These are phyloP conservation scores for Ochropacha duplaris DNA, from an alignment of 2,888 invertebrate species.

Conservation along the genomic window DNA sequence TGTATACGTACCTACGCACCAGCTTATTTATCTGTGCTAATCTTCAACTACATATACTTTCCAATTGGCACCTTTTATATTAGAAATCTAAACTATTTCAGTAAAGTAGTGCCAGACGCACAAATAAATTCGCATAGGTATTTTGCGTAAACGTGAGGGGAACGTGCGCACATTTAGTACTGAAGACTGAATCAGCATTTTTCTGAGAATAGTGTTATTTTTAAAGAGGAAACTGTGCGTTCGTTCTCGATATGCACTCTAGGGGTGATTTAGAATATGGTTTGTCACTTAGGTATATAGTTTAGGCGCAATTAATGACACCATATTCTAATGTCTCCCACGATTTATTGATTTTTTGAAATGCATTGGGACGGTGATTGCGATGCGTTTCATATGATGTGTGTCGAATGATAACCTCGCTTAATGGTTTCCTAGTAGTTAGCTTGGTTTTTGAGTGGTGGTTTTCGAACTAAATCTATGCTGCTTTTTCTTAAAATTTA, in stretches of 20 bases:
- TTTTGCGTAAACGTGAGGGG: conserved; percentile 22
- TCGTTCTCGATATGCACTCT: conserved; percentile 34
- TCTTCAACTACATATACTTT: not conserved
- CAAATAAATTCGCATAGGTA: conserved; percentile 17
- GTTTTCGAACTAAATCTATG: conserved; percentile 70
- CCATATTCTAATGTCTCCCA: conserved; percentile 47
- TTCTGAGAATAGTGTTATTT: conserved; percentile 1
- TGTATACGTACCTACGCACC: conserved; percentile 11
- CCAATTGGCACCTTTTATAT: conserved; percentile 5
- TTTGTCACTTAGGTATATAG: conserved; percentile 37
- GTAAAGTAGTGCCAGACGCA: conserved; percentile 1
- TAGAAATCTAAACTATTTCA: conserved; percentile 2
- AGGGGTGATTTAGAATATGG: conserved; percentile 49
- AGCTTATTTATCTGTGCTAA: conserved; percentile 31
- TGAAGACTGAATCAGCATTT: not conserved
- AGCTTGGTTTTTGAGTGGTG: conserved; percentile 75
- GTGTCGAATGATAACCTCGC: conserved; percentile 72
- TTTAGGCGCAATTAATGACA: conserved; percentile 33
- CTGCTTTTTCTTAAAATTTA: conserved; percentile 64
- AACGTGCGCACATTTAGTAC: conserved; percentile 20
- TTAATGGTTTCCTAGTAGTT: conserved; percentile 75
- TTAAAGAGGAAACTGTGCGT: conserved; percentile 17
- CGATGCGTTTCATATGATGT: conserved; percentile 53
- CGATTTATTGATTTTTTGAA: conserved; percentile 42
- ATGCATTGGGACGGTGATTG: conserved; percentile 46